These are phyloP conservation scores for Papilio demoleus DNA, from an alignment of 2,888 invertebrate species.

Conservation along the genomic window DNA sequence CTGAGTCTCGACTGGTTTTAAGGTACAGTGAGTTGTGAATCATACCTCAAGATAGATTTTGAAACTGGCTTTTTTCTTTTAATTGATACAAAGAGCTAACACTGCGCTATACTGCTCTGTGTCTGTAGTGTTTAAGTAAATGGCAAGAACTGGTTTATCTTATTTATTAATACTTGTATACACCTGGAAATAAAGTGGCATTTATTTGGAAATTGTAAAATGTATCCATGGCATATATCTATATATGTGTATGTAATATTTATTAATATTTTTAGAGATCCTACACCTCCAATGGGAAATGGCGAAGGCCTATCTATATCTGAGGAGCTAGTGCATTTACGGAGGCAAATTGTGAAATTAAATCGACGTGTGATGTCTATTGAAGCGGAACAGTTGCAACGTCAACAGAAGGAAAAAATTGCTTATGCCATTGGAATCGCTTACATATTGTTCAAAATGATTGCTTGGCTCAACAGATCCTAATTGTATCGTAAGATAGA, in stretches of 20 bases:
- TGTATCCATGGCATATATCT: too few relatives aligned
- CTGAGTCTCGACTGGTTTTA: constrained; percentile 74
- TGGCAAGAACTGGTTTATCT: too few relatives aligned
- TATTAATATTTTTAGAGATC: constrained; percentile 78
- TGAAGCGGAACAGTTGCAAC: constrained; percentile 92
- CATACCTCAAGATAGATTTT: neutral
- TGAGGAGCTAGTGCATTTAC: constrained; percentile 92
- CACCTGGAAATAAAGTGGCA: neutral
- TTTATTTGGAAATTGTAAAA: neutral
- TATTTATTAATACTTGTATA: too few relatives aligned
- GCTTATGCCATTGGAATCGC: constrained; percentile 92
- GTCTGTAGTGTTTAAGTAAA: too few relatives aligned
- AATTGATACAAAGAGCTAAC: neutral
- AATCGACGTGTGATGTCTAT: constrained; percentile 93
- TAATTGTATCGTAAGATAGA: constrained; percentile 75
- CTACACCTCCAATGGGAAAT: constrained; percentile 86
- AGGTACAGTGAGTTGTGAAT: constrained; percentile 56
- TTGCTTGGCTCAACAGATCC: constrained; percentile 89
- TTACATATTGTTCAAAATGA: constrained; percentile 93
- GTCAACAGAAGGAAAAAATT: constrained; percentile 94
- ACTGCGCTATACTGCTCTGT: too few relatives aligned
- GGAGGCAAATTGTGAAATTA: constrained; percentile 93
- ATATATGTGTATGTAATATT: constrained; percentile 37
- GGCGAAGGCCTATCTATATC: constrained; percentile 87
- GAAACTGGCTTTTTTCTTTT: neutral